Evolutionary conservation across 2,113 vertebrate species (phyloP), one percentile per base, ranked within the genome.

Genomic region (Psophia crepitans): DNA sequence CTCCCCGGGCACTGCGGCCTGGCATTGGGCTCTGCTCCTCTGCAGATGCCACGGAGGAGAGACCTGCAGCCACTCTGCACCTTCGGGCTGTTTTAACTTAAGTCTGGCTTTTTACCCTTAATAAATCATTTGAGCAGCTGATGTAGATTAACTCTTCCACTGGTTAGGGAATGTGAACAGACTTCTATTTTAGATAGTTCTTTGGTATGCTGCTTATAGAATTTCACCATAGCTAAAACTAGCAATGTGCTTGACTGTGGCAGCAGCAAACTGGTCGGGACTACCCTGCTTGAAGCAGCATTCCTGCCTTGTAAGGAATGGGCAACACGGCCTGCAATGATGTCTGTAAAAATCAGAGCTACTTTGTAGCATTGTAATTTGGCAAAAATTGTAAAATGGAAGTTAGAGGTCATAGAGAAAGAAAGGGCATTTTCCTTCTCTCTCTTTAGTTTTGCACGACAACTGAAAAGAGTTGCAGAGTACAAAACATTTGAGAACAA

Each of bases 151-250:
- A 80, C 43, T 73, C 70, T 85, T 80, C 49, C 24, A 26, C 64
- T 56, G 48, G 20, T 39, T 23, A 11, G 66, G 86, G 68, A 93
- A 90, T 46, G 51, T 19, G 78, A 57, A 56, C 65, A 79, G 91
- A 64, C 57, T 96, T 91, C 84, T 94, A 11, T 71, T 93, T 89
- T 64, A 68, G 91, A 79, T 53, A 73, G 46, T 66, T 93, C 95
- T 89, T 84, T 81, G 91, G 91, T 89, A 81, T 92, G 77, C 75
- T 75, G 86, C 80, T 96, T 91, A 92, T 63, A 88, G 96, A 86
- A 88, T 93, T 90, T 91, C 79, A 91, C 26, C 56, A 74, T 9
- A 58, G 73, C 79, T 96, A 96, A 94, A 96, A 88, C 80, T 39
- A 66, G 79, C 88, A 32, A 28, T 0, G 44, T 37, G 63, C 70